Base-by-base conservation (phyloP, 2,113 vertebrate species). In the Grallaria varia region DNA sequence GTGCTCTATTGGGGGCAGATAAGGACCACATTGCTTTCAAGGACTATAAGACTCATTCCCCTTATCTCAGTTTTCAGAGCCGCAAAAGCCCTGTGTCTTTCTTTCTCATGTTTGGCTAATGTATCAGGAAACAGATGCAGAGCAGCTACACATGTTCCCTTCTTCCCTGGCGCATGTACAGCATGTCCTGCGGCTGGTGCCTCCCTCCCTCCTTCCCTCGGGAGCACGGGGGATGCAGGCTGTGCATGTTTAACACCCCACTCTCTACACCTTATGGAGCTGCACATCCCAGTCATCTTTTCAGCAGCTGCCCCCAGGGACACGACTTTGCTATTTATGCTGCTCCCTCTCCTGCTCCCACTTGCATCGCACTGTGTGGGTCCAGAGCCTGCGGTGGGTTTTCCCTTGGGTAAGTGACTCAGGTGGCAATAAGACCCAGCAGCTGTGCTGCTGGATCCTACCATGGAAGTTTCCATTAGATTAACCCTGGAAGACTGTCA, bases 311-410 rank as follows among this genome's bases (percentile, higher is more conserved):
- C 33, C 56, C 42, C 45, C 84, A 73, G 47, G 64, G 87, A 44
- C 52, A 55, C 8, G 39, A 37, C 64, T 72, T 47, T 42, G 17
- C 52, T 94, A 66, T 50, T 81, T 33, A 15, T 37, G 39, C 56
- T 37, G 35, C 45, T 64, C 49, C 23, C 31, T 59, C 44, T 64
- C 30, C 20, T 62, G 83, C 35, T 84, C 52, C 81, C 10, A 8
- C 11, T 33, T 50, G 31, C 42, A 28, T 8, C 0, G 0, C 2
- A 4, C 44, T 33, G 35, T 59, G 73, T 33, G 47, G 21, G 60
- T 74, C 77, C 84, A 39, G 55, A 66, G 22, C 59, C 58, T 5
- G 8, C 1, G 0, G n/a, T 31, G 62, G 59, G 45, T 47, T 93
- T 84, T 94, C 64, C 59, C 78, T 63, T 8, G 52, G 44, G 33